Conservation (phyloP, 1,140 invertebrate genomes). For the Drosophila sechellia region DNA sequence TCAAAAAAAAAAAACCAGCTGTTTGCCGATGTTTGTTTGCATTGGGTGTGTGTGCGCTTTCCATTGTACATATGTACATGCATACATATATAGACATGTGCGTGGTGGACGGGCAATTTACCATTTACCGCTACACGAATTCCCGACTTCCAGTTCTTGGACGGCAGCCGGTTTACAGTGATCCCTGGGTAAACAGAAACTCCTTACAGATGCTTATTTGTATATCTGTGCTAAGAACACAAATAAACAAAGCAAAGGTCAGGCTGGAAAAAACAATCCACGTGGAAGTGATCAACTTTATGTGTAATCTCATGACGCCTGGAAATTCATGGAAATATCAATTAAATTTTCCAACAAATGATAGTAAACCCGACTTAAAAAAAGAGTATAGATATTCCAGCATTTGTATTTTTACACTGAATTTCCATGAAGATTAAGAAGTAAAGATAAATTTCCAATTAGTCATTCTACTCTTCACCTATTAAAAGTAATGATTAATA, state of each 20-base stretch:
- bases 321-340: not conserved
- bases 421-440: not conserved
- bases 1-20: slow-evolving; percentile 40
- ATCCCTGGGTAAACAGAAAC: not conserved
- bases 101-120: slow-evolving; percentile 34
- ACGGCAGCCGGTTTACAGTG: slow-evolving; percentile 25
- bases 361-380: not conserved
- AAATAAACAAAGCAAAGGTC: not conserved
- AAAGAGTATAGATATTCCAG: too few species aligned
- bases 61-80: too few species aligned
- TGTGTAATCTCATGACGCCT: not conserved
- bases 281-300: not conserved
- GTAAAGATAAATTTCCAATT: too few species aligned
- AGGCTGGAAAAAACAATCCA: not conserved
- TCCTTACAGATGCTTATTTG: not conserved
- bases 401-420: too few species aligned
- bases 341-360: too few species aligned
- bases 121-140: slow-evolving; percentile 64
- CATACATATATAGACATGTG: not conserved
- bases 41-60: slow-evolving; percentile 2
- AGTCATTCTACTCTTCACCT: too few species aligned
- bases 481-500: slow-evolving; percentile 10
- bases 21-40: slow-evolving; percentile 42
- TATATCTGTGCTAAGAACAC: not conserved
- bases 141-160: slow-evolving; percentile 53